A percentile compares a stretch with the other conserved stretches of the same genome.
phyloP scores from a whole-genome alignment of 2,113 vertebrate genomes.

The Caretta caretta region DNA sequence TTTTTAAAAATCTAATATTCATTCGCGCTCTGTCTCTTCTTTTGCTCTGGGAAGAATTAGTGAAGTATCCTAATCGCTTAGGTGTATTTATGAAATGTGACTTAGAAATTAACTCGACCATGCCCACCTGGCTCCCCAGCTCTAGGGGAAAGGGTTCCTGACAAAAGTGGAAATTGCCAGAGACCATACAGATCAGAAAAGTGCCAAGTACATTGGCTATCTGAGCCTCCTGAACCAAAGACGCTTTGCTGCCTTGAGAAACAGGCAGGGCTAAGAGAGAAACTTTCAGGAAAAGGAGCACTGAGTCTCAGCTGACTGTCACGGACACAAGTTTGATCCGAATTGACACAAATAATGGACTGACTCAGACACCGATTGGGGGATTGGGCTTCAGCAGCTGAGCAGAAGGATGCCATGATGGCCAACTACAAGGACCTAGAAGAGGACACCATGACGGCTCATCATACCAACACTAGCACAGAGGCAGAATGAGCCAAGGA shows the following conservation, averaged over 20 bases:
- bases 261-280: background rate
- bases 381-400: background rate
- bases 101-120: conserved; percentile 60
- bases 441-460: conserved; percentile 82
- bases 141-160: conserved; percentile 70
- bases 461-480: conserved; percentile 73
- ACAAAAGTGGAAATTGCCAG: conserved; percentile 76
- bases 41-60: background rate
- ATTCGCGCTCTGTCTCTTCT: background rate
- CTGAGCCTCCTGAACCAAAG: background rate
- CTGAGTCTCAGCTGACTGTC: background rate
- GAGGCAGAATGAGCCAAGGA: conserved; percentile 82
- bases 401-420: conserved; percentile 78
- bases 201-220: background rate
- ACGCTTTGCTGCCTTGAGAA: background rate
- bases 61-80: background rate
- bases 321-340: background rate
- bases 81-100: background rate
- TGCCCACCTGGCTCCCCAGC: conserved; percentile 47
- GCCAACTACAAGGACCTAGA: conserved; percentile 86
- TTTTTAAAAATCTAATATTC: background rate
- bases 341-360: background rate
- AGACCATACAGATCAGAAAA: conserved; percentile 71
- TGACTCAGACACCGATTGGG: conserved; percentile 17
- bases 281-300: conserved; percentile 18